phyloP scores from a whole-genome alignment of 2,113 vertebrate genomes.

The Sisor rabdophorus region DNA sequence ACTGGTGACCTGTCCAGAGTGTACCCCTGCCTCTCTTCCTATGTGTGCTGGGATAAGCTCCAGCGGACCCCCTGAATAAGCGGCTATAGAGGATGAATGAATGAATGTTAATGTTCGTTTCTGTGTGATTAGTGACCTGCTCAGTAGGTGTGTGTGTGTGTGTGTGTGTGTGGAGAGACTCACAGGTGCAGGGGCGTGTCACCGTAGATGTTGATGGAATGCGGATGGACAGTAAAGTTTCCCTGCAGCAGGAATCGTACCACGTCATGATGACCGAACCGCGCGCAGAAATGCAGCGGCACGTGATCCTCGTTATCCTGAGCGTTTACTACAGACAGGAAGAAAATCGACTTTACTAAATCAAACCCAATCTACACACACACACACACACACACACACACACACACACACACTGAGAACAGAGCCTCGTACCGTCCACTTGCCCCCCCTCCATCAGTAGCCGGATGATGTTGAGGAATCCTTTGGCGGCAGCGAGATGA shows the following conservation, averaged over 20 bases:
- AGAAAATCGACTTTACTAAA: background rate
- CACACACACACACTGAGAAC: too few species aligned
- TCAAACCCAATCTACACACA: too few species aligned
- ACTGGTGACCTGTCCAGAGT: too few species aligned
- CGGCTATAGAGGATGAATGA: too few species aligned
- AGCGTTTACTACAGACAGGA: constrained; percentile 76
- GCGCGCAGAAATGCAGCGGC: constrained; percentile 89
- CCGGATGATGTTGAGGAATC: constrained; percentile 79
- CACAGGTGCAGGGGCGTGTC: constrained; percentile 90
- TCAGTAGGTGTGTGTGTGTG: too few species aligned
- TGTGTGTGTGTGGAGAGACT: too few species aligned
- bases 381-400: too few species aligned
- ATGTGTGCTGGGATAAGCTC: too few species aligned
- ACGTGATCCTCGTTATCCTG: constrained; percentile 90
- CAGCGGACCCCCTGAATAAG: too few species aligned
- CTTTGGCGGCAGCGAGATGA: constrained; percentile 88
- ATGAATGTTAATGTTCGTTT: too few species aligned
- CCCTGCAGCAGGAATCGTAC: constrained; percentile 81
- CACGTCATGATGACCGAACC: constrained; percentile 82
- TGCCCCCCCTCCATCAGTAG: constrained; percentile 81
- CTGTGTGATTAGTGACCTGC: too few species aligned
- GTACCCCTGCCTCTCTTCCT: too few species aligned
- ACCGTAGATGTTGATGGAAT: constrained; percentile 90
- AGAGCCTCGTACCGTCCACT: constrained; percentile 74
- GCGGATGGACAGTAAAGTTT: constrained; percentile 77